Evolutionary conservation across 2,797 vertebrate species (phyloP), one percentile per base, ranked within the genome.

Genomic region (Phataginus tricuspis): DNA sequence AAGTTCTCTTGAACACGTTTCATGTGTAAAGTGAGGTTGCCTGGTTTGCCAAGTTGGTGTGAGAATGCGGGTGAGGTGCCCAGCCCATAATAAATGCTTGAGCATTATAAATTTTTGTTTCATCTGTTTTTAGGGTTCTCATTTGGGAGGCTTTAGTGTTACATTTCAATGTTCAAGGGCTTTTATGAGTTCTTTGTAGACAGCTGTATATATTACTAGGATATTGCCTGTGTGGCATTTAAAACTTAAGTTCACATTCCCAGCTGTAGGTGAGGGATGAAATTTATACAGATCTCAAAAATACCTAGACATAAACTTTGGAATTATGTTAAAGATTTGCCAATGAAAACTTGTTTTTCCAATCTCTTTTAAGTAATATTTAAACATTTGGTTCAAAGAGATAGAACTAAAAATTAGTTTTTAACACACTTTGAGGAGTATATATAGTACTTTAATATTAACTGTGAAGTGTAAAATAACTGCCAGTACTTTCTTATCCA

Each of bases 401-500:
- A 77, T 37, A 75, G 42, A 95, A 90, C 61, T 75, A 63, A 84
- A 90, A 92, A 27, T 49, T 45, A 86, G 23, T 25, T 78, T 93
- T 74, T 95, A 89, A 84, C 45, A 72, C 19, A 78, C 27, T 84
- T 82, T 90, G 31, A 91, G 75, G 78, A 89, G 31, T 34, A 0
- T 11, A 85, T 34, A 0, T 13, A 85, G 64, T 5, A 77, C 68
- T 88, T 95, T 29, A 77, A 31, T 77, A 25, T 53, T 61, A 59
- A 63, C 31, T 49, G 6, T 77, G 29, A 79, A 71, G 10, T 66
- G 1, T 90, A 74, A 63, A 86, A 18, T 79, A 78, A 68, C 69
- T 94, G 92, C 31, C 39, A 95, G 98, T 98, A 79, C 14, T 53
- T 2, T 7, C 5, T 78, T 95, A 95, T 97, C 98, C 98, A 98